phyloP scores from a whole-genome alignment of 2,797 vertebrate species.

The Microctenopoma lineatum region DNA sequence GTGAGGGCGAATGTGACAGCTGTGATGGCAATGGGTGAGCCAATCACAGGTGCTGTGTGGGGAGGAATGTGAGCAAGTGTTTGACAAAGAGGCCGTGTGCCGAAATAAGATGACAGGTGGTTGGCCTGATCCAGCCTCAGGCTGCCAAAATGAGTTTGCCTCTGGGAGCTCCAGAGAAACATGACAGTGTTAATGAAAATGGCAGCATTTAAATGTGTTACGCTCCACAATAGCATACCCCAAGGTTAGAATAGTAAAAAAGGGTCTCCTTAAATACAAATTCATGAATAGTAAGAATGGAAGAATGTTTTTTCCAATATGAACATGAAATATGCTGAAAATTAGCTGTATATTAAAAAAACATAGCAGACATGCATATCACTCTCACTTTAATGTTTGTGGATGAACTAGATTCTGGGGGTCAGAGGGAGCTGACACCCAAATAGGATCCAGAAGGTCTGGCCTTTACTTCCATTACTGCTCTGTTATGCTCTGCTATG shows the following conservation, averaged over 20 bases:
- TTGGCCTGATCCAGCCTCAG: slow-evolving; percentile 65
- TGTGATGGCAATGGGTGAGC: slow-evolving; percentile 71
- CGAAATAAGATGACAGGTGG: slow-evolving; percentile 80
- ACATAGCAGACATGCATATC: background rate
- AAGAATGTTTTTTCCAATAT: slow-evolving; percentile 5
- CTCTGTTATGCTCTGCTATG: too few relatives aligned
- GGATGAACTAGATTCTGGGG: slow-evolving; percentile 16
- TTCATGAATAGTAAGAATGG: slow-evolving; percentile 13
- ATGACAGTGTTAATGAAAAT: slow-evolving; percentile 72
- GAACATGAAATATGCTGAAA: background rate
- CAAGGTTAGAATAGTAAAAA: slow-evolving; percentile 26
- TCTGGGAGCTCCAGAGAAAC: slow-evolving; percentile 59
- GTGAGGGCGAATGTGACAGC: slow-evolving; percentile 72
- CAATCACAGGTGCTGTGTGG: slow-evolving; percentile 76
- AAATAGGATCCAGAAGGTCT: slow-evolving; percentile 59
- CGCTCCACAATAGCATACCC: slow-evolving; percentile 37
- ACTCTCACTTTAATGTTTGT: slow-evolving; percentile 12
- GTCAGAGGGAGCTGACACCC: slow-evolving; percentile 57
- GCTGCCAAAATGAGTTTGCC: slow-evolving; percentile 73
- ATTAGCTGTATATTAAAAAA: slow-evolving; percentile 1
- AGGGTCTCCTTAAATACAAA: slow-evolving; percentile 24
- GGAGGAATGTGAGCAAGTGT: slow-evolving; percentile 68
- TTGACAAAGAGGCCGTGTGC: slow-evolving; percentile 74
- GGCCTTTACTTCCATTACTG: too few relatives aligned
- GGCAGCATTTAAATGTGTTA: slow-evolving; percentile 53